Conservation (phyloP, 2,113 vertebrate genomes). For the Mastomys coucha region DNA sequence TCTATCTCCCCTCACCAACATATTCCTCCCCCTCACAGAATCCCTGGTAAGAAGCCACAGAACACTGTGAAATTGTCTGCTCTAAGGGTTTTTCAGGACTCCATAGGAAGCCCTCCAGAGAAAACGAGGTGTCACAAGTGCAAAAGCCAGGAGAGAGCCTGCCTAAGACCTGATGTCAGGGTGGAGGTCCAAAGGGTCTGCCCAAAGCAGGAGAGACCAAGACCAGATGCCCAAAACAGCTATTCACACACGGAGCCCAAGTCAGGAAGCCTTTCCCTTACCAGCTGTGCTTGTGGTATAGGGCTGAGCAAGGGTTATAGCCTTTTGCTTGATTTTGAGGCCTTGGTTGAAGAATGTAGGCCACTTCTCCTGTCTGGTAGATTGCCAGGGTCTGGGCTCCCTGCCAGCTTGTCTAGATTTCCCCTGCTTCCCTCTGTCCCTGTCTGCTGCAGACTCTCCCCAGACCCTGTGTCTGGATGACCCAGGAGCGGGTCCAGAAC, state of each 20-base stretch:
- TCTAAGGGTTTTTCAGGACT: not conserved
- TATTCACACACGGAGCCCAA: not conserved
- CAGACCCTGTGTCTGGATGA: constrained; percentile 7
- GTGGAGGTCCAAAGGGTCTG: rapidly evolving
- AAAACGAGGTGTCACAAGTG: not conserved
- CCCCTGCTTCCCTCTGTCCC: not conserved
- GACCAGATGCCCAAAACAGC: not conserved
- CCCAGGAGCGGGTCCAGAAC: not conserved
- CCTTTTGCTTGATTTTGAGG: not conserved
- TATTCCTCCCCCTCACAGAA: not conserved
- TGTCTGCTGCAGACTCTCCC: not conserved
- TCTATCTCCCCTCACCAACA: too few relatives aligned
- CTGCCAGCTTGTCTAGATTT: not conserved
- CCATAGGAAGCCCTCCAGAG: not conserved
- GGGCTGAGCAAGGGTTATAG: not conserved
- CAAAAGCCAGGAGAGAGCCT: not conserved
- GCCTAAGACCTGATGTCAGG: not conserved
- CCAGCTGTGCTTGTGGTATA: not conserved
- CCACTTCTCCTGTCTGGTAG: not conserved
- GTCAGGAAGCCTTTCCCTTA: not conserved
- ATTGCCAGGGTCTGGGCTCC: not conserved
- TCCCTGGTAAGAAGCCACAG: not conserved
- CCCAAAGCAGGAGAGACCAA: not conserved
- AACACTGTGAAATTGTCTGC: not conserved
- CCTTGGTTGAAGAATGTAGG: not conserved